Evolutionary conservation across 2,797 vertebrate species (phyloP).

Genomic region (Dryobates pubescens): DNA sequence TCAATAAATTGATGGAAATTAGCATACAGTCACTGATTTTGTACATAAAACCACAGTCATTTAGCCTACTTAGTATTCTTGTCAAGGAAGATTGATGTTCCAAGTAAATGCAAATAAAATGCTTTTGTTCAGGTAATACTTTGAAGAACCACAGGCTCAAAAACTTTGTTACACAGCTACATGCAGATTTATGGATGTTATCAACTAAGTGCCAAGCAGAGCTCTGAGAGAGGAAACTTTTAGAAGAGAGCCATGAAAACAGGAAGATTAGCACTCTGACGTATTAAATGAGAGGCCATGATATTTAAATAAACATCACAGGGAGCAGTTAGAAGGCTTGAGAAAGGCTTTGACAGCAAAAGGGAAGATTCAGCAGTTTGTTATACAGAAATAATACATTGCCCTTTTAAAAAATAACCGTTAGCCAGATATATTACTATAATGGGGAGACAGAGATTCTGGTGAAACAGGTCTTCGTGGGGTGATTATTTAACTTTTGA

Average conservation of each 20-base stretch:
- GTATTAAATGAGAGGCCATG: neutral
- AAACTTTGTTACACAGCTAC: neutral
- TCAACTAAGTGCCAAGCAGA: neutral
- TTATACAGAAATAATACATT: accelerated
- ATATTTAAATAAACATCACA: neutral
- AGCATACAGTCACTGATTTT: neutral
- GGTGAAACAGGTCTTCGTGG: neutral
- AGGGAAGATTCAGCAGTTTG: neutral
- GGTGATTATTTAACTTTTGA: neutral
- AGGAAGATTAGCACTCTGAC: neutral
- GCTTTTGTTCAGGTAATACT: neutral
- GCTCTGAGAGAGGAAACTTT: neutral
- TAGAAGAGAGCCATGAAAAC: neutral
- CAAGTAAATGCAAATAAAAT: neutral
- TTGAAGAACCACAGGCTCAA: neutral
- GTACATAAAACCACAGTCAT: neutral
- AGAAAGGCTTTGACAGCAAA: neutral
- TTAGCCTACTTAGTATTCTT: neutral
- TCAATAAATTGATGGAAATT: neutral
- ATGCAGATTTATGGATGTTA: neutral
- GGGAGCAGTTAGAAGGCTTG: accelerated
- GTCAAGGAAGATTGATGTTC: neutral
- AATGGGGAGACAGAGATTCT: neutral
- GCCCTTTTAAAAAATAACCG: neutral
- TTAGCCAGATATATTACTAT: neutral